phyloP scores from a whole-genome alignment of 2,888 invertebrate genomes.

The Lacanobia wlatinum region DNA sequence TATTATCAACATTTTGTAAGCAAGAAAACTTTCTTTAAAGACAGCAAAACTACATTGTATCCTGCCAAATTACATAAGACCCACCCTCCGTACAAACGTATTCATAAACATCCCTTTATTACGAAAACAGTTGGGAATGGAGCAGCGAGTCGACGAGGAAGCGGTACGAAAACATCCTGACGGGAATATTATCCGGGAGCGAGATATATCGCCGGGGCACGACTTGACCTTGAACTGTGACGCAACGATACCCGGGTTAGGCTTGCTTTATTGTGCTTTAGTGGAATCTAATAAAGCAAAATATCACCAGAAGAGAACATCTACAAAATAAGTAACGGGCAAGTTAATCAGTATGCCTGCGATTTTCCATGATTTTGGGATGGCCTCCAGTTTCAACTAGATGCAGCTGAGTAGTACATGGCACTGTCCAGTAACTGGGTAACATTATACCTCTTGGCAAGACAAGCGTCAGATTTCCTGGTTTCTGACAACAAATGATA shows the following conservation, averaged over 20 bases:
- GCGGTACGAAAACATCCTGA: slow-evolving; percentile 61
- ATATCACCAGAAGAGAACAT: no score
- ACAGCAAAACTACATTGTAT: not conserved
- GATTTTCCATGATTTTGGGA: no score
- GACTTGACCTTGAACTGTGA: slow-evolving; percentile 32
- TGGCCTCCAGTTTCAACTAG: no score
- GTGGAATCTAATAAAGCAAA: not conserved
- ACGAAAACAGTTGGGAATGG: slow-evolving; percentile 55
- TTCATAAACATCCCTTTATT: slow-evolving; percentile 55
- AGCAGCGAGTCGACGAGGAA: slow-evolving; percentile 50
- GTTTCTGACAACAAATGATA: no score
- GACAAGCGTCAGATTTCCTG: no score
- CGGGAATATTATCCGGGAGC: slow-evolving; percentile 39
- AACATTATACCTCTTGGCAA: no score
- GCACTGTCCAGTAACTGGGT: no score
- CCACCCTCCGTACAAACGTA: slow-evolving; percentile 39
- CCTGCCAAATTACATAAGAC: slow-evolving; percentile 20
- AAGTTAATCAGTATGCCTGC: no score
- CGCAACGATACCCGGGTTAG: not conserved
- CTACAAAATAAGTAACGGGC: no score
- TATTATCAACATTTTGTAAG: not conserved
- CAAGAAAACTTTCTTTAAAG: slow-evolving; percentile 12
- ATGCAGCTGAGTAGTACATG: no score
- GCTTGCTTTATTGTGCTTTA: not conserved
- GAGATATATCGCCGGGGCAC: slow-evolving; percentile 24